Evolutionary conservation across 2,888 invertebrate genomes (phyloP).

Genomic region (Rhaphigaster nebulosa): DNA sequence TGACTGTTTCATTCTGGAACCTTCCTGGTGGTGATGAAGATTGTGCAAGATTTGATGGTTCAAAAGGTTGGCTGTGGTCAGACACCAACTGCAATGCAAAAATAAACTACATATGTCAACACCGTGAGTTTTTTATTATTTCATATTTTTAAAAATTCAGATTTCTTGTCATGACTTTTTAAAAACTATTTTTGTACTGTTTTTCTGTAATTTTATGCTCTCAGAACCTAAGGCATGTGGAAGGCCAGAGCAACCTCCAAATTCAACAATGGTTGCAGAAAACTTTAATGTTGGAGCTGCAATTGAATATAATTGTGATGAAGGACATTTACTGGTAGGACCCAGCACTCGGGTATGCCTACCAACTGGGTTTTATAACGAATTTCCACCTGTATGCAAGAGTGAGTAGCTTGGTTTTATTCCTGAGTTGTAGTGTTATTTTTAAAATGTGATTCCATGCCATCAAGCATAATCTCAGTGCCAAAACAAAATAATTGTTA

Average conservation of each 20-base stretch:
- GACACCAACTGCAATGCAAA: conserved; percentile 89
- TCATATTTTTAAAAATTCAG: neutral
- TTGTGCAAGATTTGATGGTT: conserved; percentile 91
- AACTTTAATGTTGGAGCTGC: conserved; percentile 85
- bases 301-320: conserved; percentile 87
- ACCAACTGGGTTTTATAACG: conserved; percentile 93
- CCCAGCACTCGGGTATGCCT: conserved; percentile 86
- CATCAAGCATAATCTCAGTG: neutral
- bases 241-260: conserved; percentile 92
- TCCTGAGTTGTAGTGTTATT: neutral
- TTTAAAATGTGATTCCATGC: neutral
- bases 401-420: conserved; percentile 74
- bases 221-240: conserved; percentile 92
- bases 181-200: neutral
- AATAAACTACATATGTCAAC: conserved; percentile 93
- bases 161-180: neutral
- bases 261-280: conserved; percentile 86
- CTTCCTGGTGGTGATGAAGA: conserved; percentile 85
- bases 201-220: conserved; percentile 61
- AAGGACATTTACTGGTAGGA: conserved; percentile 89
- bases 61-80: conserved; percentile 95
- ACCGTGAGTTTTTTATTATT: conserved; percentile 77
- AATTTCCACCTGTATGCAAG: conserved; percentile 94
- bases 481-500: neutral
- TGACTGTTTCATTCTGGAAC: conserved; percentile 93